A percentile compares a stretch with the other conserved stretches of the same genome.
Evolutionary conservation across 2,888 invertebrate species (phyloP).

Genomic region (Parnassius orleans): DNA sequence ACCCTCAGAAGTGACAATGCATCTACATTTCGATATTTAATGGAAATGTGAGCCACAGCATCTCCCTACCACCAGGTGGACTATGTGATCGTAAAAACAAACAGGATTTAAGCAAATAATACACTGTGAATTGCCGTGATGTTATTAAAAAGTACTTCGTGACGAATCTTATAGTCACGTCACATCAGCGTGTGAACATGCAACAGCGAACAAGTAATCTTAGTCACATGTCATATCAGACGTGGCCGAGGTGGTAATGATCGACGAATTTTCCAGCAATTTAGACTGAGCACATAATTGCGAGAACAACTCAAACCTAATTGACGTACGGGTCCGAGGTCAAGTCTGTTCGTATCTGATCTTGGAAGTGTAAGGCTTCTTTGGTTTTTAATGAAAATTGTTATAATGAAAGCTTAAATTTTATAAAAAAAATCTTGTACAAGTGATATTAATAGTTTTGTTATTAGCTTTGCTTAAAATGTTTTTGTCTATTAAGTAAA

Average conservation of each 20-base stretch:
- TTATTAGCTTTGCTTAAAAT: too few species aligned
- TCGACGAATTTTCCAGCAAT: constrained; percentile 73
- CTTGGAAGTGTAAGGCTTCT: constrained; percentile 39
- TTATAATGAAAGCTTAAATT: too few species aligned
- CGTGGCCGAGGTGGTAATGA: constrained; percentile 65
- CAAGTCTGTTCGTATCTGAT: constrained; percentile 59
- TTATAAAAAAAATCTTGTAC: too few species aligned
- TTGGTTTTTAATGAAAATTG: too few species aligned
- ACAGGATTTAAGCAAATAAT: background rate
- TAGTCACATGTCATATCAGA: constrained; percentile 61
- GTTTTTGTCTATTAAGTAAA: too few species aligned
- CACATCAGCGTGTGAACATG: constrained; percentile 49
- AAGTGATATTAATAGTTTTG: too few species aligned
- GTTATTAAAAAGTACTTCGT: background rate
- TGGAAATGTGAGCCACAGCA: too few species aligned
- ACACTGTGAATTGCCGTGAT: background rate
- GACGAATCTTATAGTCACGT: constrained; percentile 8
- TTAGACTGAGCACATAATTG: constrained; percentile 78
- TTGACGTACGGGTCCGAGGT: constrained; percentile 68
- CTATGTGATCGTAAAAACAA: too few species aligned
- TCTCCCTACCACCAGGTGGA: too few species aligned
- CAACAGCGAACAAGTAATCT: constrained; percentile 34
- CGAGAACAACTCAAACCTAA: constrained; percentile 75
- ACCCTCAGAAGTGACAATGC: too few species aligned
- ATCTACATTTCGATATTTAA: too few species aligned